Percentiles rank a stretch among this genome's conserved stretches.
phyloP scores from a whole-genome alignment of 2,797 vertebrate species.

The Tangara arthus region DNA sequence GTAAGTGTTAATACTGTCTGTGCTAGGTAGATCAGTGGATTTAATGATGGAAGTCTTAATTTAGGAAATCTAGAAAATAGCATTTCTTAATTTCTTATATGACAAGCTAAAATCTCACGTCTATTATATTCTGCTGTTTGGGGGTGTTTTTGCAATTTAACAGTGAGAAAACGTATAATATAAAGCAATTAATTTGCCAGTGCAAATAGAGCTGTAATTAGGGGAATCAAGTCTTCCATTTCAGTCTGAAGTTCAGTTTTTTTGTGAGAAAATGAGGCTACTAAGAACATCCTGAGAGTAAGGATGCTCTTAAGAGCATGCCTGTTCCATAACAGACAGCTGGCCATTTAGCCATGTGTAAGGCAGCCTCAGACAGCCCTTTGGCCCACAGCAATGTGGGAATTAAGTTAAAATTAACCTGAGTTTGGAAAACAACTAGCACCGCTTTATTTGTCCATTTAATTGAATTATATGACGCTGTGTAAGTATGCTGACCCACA shows the following conservation, averaged over 20 bases:
- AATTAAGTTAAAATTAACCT: constrained; percentile 75
- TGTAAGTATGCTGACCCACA: constrained; percentile 58
- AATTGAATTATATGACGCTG: constrained; percentile 69
- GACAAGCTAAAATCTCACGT: not conserved
- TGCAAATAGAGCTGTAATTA: not conserved
- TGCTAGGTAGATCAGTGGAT: not conserved
- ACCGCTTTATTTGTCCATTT: constrained; percentile 73
- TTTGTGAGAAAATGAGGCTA: not conserved
- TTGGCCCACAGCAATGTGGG: constrained; percentile 27
- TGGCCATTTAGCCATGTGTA: constrained; percentile 15
- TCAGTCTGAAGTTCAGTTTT: not conserved
- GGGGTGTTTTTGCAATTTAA: not conserved
- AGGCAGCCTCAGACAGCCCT: constrained; percentile 45
- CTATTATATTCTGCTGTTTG: not conserved
- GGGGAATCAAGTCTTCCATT: not conserved
- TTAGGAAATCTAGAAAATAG: not conserved
- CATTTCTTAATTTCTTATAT: not conserved
- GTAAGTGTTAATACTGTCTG: not conserved
- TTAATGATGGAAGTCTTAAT: not conserved
- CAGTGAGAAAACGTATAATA: not conserved
- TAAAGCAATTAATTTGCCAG: not conserved
- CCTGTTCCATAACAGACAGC: not conserved
- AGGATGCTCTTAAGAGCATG: not conserved
- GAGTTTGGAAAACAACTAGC: constrained; percentile 69
- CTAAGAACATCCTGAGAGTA: not conserved